Percentiles rank a stretch among this genome's conserved stretches.
These are phyloP conservation scores for Hirudinaria manillensis DNA, from an alignment of 2,888 invertebrate species.

Conservation along the genomic window DNA sequence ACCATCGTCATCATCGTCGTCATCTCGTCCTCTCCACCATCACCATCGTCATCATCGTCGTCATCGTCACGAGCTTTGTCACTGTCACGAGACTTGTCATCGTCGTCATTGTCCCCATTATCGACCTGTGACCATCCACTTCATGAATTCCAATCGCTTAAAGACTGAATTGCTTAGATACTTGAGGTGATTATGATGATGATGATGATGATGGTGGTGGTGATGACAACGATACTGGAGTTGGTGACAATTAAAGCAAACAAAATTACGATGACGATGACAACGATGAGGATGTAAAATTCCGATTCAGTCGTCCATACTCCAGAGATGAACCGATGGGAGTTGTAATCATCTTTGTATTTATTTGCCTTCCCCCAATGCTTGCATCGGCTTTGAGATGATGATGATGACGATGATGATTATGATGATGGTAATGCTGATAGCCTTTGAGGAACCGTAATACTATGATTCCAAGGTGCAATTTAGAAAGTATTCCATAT, in stretches of 20 bases:
- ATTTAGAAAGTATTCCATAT: too few species aligned
- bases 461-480: too few species aligned
- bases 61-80: slow-evolving; percentile 22
- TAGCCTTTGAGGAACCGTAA: too few species aligned
- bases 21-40: background rate
- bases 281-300: slow-evolving; percentile 2
- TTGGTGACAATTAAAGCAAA: slow-evolving; percentile 2
- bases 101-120: slow-evolving; percentile 20
- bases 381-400: too few species aligned
- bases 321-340: too few species aligned
- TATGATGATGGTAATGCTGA: too few species aligned
- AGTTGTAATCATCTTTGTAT: too few species aligned
- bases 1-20: background rate
- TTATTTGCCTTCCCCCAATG: too few species aligned
- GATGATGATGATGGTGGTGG: slow-evolving; percentile 12
- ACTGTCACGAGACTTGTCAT: slow-evolving; percentile 9
- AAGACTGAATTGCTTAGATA: background rate
- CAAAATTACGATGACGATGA: slow-evolving; percentile 12
- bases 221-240: slow-evolving; percentile 17
- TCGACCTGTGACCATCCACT: background rate
- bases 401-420: too few species aligned
- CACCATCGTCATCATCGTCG: slow-evolving; percentile 7
- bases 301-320: too few species aligned
- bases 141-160: too few species aligned
- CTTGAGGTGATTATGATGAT: slow-evolving; percentile 6